These are phyloP conservation scores for Muscicapa comitata DNA, from an alignment of 2,797 vertebrate species.

Conservation along the genomic window DNA sequence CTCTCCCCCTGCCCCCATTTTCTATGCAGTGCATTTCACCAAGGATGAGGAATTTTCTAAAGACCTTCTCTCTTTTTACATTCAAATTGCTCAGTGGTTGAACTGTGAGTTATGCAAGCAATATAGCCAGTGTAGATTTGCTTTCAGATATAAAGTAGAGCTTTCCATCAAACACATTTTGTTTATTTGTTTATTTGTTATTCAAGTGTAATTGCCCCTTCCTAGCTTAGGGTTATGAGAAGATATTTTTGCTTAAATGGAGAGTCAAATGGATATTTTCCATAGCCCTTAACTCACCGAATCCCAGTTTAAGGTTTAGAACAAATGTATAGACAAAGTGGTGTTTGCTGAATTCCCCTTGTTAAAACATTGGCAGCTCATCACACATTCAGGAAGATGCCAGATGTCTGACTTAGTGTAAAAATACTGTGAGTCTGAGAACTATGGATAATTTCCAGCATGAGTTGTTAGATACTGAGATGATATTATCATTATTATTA, in stretches of 20 bases:
- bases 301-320: neutral
- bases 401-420: conserved; percentile 17
- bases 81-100: neutral
- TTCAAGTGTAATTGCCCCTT: conserved; percentile 11
- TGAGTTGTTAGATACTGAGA: neutral
- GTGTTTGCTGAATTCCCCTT: neutral
- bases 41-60: conserved; percentile 20
- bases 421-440: conserved; percentile 20
- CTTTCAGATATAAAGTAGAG: neutral
- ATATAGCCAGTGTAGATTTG: neutral
- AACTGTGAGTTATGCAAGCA: neutral
- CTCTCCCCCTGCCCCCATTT: neutral
- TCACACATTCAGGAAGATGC: conserved; percentile 32
- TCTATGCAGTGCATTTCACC: neutral
- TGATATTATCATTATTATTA: neutral
- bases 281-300: neutral
- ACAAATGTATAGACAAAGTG: neutral
- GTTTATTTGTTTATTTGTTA: neutral
- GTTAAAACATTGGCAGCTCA: conserved; percentile 31
- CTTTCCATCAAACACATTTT: conserved; percentile 12
- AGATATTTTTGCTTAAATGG: conserved; percentile 11
- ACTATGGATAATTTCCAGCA: conserved; percentile 33
- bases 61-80: neutral
- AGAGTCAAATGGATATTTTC: conserved; percentile 9
- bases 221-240: neutral